These are phyloP conservation scores for Ptychodera flava DNA, from an alignment of 35 echinoderm and acorn worm species.

Conservation along the genomic window DNA sequence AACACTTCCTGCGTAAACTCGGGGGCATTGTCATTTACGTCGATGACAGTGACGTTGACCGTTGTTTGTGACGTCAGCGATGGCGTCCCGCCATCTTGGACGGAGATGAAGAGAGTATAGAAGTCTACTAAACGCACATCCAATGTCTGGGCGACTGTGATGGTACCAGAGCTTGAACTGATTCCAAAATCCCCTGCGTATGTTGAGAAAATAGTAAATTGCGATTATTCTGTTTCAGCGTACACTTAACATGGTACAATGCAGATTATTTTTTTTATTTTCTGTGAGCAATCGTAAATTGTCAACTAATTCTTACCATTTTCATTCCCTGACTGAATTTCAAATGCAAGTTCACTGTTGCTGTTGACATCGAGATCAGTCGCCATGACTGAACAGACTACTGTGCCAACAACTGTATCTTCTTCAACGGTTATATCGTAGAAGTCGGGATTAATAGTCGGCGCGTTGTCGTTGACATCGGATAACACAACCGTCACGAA, in stretches of 20 bases:
- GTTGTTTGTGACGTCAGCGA: not conserved
- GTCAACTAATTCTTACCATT: not conserved
- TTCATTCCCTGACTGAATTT: not conserved
- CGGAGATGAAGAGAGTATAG: conserved; percentile 14
- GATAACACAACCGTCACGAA: conserved; percentile 44
- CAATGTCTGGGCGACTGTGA: not conserved
- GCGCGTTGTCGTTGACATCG: conserved; percentile 86
- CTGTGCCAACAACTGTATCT: conserved; percentile 39
- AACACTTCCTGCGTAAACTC: not conserved
- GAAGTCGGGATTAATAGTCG: conserved; percentile 53
- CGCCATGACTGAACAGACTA: conserved; percentile 58
- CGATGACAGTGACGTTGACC: not conserved
- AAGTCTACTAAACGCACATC: not conserved
- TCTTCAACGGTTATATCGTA: conserved; percentile 71
- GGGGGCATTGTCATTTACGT: not conserved
- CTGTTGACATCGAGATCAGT: conserved; percentile 63
- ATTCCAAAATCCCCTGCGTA: not conserved
- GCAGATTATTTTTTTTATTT: too few species aligned
- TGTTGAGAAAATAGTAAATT: too few species aligned
- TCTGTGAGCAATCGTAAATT: too few species aligned
- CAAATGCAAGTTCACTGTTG: conserved; percentile 56
- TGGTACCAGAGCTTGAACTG: not conserved
- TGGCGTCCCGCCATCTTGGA: conserved; percentile 51
- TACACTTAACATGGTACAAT: too few species aligned
- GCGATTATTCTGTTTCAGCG: too few species aligned